These are phyloP conservation scores for Megaustenia siamemsis DNA, from an alignment of 2,888 invertebrate genomes.

Conservation along the genomic window DNA sequence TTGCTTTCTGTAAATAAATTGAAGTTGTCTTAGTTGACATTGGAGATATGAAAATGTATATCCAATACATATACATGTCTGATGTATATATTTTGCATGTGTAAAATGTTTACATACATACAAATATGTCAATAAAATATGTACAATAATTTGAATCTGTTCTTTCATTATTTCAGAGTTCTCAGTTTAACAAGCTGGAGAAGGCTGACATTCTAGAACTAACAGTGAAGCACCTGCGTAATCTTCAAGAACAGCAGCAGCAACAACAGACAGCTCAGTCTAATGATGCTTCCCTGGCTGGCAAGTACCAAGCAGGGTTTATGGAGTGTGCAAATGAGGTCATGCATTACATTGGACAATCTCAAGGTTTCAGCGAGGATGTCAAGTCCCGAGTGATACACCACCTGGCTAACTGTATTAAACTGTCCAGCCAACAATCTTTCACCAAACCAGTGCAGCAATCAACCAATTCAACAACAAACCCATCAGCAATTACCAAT, in stretches of 20 bases:
- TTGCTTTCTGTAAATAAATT: no score
- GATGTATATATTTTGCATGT: no score
- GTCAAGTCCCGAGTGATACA: constrained; percentile 69
- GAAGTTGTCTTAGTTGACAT: no score
- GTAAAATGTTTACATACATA: no score
- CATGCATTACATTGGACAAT: constrained; percentile 71
- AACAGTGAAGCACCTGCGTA: constrained; percentile 77
- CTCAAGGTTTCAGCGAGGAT: constrained; percentile 69
- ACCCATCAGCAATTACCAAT: not conserved
- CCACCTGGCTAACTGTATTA: constrained; percentile 70
- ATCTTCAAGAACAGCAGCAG: constrained; percentile 71
- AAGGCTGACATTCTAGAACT: constrained; percentile 79
- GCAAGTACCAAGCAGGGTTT: constrained; percentile 76
- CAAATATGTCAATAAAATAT: no score
- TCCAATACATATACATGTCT: no score
- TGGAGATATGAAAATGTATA: no score
- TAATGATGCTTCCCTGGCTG: constrained; percentile 62
- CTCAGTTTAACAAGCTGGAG: constrained; percentile 78
- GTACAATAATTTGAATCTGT: no score
- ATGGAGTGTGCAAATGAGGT: constrained; percentile 77
- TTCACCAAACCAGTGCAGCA: constrained; percentile 21
- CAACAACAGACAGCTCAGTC: constrained; percentile 12
- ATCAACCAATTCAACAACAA: not conserved
- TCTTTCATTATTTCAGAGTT: constrained; percentile 65
- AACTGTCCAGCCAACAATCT: constrained; percentile 48